Evolutionary conservation across 2,113 vertebrate genomes (phyloP), one percentile per base, ranked within the genome.

Genomic region (Anseranas semipalmata): DNA sequence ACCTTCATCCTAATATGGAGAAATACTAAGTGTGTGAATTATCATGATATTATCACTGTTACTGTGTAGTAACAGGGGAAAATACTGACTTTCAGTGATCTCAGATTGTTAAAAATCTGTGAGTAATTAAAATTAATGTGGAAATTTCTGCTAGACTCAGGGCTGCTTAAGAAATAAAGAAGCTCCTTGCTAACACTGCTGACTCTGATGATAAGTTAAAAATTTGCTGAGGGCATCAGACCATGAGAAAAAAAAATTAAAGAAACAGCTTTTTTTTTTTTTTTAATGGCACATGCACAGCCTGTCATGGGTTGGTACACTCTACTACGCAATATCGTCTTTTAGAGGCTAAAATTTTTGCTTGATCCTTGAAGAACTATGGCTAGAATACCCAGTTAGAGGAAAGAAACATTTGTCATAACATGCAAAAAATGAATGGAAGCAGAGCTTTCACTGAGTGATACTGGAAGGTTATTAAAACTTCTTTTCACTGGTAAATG

Each of bases 81-180:
- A 94, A 95, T 32, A 94, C 28, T 41, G 86, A 85, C 73, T 95
- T 95, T 85, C 84, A 85, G 73, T 85, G 91, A 83, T 83, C 84
- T 87, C 87, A 85, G 81, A 85, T 89, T 83, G 87, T 91, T 94
- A 91, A 85, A 96, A 95, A 71, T 59, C 67, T 83, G 41, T 50
- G 60, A n/a, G 60, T 74, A 95, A 95, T 91, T 95, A 95, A 93
- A 90, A 96, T 79, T 79, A 93, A 95, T 87, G 74, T 85, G 87
- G 81, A 92, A 91, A 93, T 85, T 91, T 95, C 81, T 97, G 53
- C 66, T 82, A 85, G 74, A 56, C 37, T 67, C 39, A 55, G 33
- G 27, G 37, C 48, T 55, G 59, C 67, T 87, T 91, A 93, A 66
- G 84, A 96, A 95, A 96, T 89, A 82, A 84, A 95, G 91, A 73